Evolutionary conservation across 1,140 invertebrate species (phyloP).

Genomic region (Argopecten irradians): DNA sequence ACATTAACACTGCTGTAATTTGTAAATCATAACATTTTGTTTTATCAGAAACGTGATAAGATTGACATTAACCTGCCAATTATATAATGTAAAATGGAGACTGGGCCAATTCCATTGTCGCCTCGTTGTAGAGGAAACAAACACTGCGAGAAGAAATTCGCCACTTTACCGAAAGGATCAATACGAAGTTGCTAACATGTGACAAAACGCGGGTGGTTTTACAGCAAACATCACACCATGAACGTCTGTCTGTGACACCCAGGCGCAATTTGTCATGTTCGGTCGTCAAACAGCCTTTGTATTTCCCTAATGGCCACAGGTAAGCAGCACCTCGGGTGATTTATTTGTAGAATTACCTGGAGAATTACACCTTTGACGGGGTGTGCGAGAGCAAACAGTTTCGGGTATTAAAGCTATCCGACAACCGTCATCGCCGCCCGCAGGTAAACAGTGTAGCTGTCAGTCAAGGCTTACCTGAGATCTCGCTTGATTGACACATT

Average conservation of each 20-base stretch:
- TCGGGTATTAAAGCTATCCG: conserved; percentile 29
- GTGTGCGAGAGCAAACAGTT: conserved; percentile 19
- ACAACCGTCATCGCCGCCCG: conserved; percentile 30
- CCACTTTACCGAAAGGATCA: not conserved
- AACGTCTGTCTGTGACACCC: not conserved
- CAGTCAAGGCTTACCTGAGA: conserved; percentile 46
- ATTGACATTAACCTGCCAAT: conserved; percentile 18
- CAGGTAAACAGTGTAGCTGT: conserved; percentile 50
- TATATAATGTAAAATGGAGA: not conserved
- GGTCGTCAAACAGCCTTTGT: not conserved
- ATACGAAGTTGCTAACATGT: not conserved
- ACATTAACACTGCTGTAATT: not conserved
- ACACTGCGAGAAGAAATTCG: not conserved
- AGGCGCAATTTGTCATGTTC: conserved; percentile 6
- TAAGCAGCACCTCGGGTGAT: conserved; percentile 33
- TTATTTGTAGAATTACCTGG: conserved; percentile 25
- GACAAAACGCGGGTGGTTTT: not conserved
- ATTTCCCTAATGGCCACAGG: not conserved
- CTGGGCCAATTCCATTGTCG: not conserved
- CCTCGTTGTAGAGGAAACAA: not conserved
- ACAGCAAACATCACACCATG: not conserved
- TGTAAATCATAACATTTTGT: conserved; percentile 5
- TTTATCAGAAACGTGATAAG: conserved; percentile 10
- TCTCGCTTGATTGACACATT: conserved; percentile 50
- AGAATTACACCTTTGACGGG: conserved; percentile 8